Conservation (phyloP, 2,113 vertebrate genomes). For the Vidua chalybeata region DNA sequence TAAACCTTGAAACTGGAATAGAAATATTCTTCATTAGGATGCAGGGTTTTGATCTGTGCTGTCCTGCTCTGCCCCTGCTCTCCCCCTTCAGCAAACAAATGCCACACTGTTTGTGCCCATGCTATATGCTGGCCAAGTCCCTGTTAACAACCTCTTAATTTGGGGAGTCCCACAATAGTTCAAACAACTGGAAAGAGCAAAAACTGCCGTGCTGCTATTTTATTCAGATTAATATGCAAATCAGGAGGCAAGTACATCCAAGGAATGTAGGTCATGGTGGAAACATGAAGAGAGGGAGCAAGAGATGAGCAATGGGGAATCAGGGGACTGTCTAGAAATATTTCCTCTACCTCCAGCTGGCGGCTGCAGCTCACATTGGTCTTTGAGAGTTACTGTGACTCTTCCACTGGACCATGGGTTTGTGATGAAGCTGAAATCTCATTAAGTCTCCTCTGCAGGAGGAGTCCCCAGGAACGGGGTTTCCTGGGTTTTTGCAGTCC, state of each 20-base stretch:
- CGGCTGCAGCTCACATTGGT: neutral
- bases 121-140: neutral
- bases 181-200: neutral
- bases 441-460: neutral
- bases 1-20: neutral
- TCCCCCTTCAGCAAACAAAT: neutral
- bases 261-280: conserved; percentile 43
- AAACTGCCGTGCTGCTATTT: neutral
- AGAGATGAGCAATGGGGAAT: neutral
- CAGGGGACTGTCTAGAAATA: no score
- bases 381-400: neutral
- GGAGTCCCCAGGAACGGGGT: rapidly evolving
- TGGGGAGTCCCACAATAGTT: neutral
- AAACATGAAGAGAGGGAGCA: neutral
- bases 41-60: neutral
- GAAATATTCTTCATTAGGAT: neutral
- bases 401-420: neutral
- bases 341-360: neutral
- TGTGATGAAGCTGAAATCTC: neutral
- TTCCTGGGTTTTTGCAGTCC: rapidly evolving
- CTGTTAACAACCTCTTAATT: neutral
- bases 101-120: neutral
- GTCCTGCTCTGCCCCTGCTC: neutral
- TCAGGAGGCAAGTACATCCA: neutral
- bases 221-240: conserved; percentile 17